Base-by-base conservation (phyloP, 2,888 invertebrate species). In the Apodemia duryi region DNA sequence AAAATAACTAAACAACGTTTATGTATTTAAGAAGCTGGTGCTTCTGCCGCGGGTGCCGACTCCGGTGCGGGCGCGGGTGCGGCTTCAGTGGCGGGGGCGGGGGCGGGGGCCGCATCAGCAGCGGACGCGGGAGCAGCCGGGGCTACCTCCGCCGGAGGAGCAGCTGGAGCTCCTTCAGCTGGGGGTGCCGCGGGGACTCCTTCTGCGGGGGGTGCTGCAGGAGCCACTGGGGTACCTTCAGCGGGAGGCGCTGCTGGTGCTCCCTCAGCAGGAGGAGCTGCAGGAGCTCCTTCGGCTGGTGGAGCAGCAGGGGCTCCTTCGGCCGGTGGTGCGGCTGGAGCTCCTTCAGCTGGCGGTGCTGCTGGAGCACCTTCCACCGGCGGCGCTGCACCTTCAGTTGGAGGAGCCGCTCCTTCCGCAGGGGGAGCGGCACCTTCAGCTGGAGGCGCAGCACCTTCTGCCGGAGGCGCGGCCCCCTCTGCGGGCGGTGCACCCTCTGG, bases 141-240 rank as follows among this genome's bases (percentile, higher is more conserved):
- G 54, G 54, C 10, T 1, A 61, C 64, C 2, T 64, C 68, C 6
- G 72, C 69, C 43, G 79, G 67, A 32, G 79, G 68, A n/a, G 72
- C 77, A 62, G 80, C 78, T 49, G 70, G 64, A n/a, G 70, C 74
- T 2, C 81, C 84, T 3, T 82, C 85, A 67, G 85, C 90, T 38
- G 81, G 11, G 43, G 68, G 21, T 6, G 68, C 65, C 10, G 65
- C 63, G 1, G 67, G 65, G 11, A 67, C 71, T 0, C 72, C 75
- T 0, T 72, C 77, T 0, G 69, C 72, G 0, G 78, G 70, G 0
- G 76, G 75, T 11, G 72, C 76, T 0, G 71, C 62, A 11, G 65
- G 67, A 4, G 71, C 69, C 0, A 69, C 62, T 10, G 76, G 72
- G 0, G 72, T 76, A 6, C 74, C 77, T n/a, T 72, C 79, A 3